A percentile compares a stretch with the other conserved stretches of the same genome.
Evolutionary conservation across 64 coral and sea anemone species (phyloP).

Genomic region (Actinia equina): DNA sequence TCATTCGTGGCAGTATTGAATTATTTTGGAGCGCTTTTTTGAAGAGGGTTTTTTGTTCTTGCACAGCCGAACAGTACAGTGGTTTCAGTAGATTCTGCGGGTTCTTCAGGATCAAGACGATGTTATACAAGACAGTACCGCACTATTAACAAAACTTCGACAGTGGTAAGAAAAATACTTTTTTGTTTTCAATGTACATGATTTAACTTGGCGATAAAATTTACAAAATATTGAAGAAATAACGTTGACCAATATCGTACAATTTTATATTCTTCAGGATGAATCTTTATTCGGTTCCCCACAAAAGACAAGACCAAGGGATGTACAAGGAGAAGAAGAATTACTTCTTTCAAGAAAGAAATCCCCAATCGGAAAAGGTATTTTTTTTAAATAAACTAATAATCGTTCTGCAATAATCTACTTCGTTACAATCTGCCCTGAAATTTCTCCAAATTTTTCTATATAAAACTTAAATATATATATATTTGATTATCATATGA

Average conservation of each 20-base stretch:
- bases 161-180: constrained; percentile 61
- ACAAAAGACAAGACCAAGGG: neutral
- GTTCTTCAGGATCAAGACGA: constrained; percentile 85
- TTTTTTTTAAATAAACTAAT: neutral
- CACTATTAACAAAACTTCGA: constrained; percentile 94
- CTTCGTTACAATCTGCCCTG: no score
- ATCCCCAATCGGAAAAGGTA: neutral
- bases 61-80: constrained; percentile 89
- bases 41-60: neutral
- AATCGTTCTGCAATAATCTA: neutral
- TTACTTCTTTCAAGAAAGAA: neutral
- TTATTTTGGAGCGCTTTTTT: constrained; percentile 8
- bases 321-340: neutral
- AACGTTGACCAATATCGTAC: neutral
- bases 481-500: no score
- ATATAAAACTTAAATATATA: no score
- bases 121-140: constrained; percentile 91
- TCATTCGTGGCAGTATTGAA: neutral
- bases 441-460: no score
- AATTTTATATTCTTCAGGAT: neutral
- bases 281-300: constrained; percentile 13
- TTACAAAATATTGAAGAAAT: neutral
- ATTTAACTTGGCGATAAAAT: neutral
- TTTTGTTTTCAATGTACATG: neutral
- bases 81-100: constrained; percentile 74